Percentiles rank a stretch among this genome's conserved stretches.
Conservation (phyloP, 2,113 vertebrate species). For the Suricata suricatta region DNA sequence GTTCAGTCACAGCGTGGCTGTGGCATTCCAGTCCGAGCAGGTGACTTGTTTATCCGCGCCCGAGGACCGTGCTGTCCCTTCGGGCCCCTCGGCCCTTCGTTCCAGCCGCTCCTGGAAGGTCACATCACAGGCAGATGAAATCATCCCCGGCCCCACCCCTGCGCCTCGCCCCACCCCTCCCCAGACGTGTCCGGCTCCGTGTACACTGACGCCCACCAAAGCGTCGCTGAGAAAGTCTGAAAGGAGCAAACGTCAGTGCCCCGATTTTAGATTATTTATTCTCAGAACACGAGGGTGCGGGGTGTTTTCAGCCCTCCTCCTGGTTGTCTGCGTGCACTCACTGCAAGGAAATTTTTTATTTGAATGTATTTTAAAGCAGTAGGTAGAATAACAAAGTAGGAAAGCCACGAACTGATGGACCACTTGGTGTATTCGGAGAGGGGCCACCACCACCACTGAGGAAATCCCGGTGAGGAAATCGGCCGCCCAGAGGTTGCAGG, state of each 20-base stretch:
- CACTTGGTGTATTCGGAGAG: constrained; percentile 75
- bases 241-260: constrained; percentile 72
- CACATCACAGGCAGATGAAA: constrained; percentile 68
- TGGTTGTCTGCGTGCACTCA: constrained; percentile 81
- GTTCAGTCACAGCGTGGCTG: neutral
- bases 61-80: neutral
- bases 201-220: constrained; percentile 64
- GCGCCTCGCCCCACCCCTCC: neutral
- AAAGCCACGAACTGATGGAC: constrained; percentile 69
- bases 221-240: constrained; percentile 71
- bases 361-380: constrained; percentile 91
- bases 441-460: constrained; percentile 64
- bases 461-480: constrained; percentile 62
- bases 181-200: constrained; percentile 68
- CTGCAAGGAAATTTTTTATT: constrained; percentile 83
- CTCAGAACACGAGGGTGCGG: constrained; percentile 75
- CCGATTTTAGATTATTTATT: constrained; percentile 85
- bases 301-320: constrained; percentile 75
- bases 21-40: constrained; percentile 17
- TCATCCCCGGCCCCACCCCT: constrained; percentile 22
- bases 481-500: constrained; percentile 37
- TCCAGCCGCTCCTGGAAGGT: constrained; percentile 77
- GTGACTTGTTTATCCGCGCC: constrained; percentile 24
- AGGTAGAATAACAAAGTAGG: constrained; percentile 80
- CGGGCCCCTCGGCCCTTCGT: constrained; percentile 56